Percentiles rank a stretch among this genome's conserved stretches.
These are phyloP conservation scores for Atrina japonica DNA, from an alignment of 2,888 invertebrate species.

Conservation along the genomic window DNA sequence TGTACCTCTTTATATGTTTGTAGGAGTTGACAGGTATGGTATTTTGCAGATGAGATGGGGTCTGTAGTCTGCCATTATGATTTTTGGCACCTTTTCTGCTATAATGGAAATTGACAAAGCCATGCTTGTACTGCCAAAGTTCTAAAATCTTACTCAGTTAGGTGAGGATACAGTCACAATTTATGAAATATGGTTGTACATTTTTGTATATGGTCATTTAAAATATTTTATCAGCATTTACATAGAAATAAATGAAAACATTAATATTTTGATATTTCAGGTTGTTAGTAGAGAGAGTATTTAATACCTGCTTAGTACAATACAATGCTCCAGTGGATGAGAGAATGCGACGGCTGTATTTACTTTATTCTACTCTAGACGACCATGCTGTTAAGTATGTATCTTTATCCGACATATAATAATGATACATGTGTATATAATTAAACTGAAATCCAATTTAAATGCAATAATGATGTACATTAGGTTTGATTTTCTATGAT, in stretches of 20 bases:
- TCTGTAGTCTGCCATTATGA: too few species aligned
- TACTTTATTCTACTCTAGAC: conserved; percentile 95
- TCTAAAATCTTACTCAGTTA: too few species aligned
- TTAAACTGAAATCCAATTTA: not conserved
- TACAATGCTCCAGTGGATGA: conserved; percentile 92
- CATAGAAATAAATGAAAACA: not conserved
- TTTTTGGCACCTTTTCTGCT: too few species aligned
- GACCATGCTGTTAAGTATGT: conserved; percentile 92
- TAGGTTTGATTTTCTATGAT: not conserved
- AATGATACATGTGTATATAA: not conserved
- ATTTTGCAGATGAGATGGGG: too few species aligned
- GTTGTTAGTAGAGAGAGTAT: conserved; percentile 92
- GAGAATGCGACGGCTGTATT: conserved; percentile 95
- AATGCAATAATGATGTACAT: not conserved
- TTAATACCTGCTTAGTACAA: conserved; percentile 97
- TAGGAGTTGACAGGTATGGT: too few species aligned
- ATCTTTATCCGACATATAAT: too few species aligned
- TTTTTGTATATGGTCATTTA: not conserved
- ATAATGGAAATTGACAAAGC: too few species aligned
- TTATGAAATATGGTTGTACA: not conserved
- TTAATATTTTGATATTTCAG: conserved; percentile 68
- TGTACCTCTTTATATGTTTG: too few species aligned
- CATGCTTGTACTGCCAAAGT: too few species aligned
- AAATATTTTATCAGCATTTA: too few species aligned
- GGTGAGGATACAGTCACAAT: too few species aligned